These are phyloP conservation scores for Uropetala carovei DNA, from an alignment of 2,888 invertebrate genomes.

Conservation along the genomic window DNA sequence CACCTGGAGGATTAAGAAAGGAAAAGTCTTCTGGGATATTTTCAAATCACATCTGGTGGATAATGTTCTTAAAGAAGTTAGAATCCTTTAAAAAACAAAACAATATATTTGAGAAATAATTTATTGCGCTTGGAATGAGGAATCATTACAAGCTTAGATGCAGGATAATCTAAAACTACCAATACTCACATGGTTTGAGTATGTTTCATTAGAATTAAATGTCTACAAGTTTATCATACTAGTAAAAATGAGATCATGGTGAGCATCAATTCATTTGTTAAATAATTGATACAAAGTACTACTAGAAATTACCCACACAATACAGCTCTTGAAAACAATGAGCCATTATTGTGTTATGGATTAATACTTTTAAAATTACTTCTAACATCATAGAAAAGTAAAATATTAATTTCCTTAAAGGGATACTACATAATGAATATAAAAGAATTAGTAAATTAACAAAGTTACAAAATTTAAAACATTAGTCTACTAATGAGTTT, in stretches of 20 bases:
- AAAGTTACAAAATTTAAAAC: neutral
- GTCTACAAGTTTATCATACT: neutral
- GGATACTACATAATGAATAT: constrained; percentile 40
- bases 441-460: neutral
- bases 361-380: neutral
- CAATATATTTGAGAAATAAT: neutral
- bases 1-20: too few relatives aligned
- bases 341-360: neutral
- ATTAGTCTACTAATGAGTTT: too few relatives aligned
- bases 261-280: constrained; percentile 45
- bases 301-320: neutral
- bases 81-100: neutral
- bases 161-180: neutral
- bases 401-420: constrained; percentile 14
- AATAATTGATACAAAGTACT: constrained; percentile 2
- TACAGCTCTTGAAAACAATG: neutral
- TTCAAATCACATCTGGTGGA: too few relatives aligned
- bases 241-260: constrained; percentile 53
- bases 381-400: neutral
- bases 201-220: neutral
- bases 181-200: neutral
- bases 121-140: constrained; percentile 21
- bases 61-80: too few relatives aligned
- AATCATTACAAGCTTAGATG: neutral
- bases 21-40: too few relatives aligned